Conservation (phyloP, 2,888 invertebrate genomes). For the Polymixis flavicincta region DNA sequence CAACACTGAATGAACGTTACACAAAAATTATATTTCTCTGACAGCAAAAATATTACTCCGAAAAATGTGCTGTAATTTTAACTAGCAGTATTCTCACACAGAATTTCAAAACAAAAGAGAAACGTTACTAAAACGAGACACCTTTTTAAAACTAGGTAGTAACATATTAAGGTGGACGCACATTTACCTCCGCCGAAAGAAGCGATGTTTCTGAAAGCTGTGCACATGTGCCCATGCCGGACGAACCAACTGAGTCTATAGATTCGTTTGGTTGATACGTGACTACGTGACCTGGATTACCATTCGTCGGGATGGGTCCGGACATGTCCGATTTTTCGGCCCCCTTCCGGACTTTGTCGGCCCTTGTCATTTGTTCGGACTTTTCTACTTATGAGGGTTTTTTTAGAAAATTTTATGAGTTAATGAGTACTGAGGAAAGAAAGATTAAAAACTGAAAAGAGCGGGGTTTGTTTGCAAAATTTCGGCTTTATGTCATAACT, state of each 20-base stretch:
- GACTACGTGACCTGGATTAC: not conserved
- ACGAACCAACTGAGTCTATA: not conserved
- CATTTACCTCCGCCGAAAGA: not conserved
- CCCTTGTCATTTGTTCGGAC: not conserved
- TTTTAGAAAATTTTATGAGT: not conserved
- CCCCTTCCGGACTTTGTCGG: not conserved
- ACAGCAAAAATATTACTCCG: conserved; percentile 21
- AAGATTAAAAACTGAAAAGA: not conserved
- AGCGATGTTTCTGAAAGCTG: not conserved
- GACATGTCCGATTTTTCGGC: not conserved
- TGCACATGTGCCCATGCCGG: no score
- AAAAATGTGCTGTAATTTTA: conserved; percentile 27
- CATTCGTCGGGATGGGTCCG: not conserved
- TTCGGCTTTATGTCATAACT: not conserved
- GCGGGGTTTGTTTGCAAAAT: not conserved
- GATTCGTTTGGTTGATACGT: not conserved
- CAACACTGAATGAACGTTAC: not conserved
- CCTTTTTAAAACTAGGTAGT: conserved; percentile 35
- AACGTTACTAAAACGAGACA: conserved; percentile 19
- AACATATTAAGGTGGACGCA: conserved; percentile 1
- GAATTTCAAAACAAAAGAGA: conserved; percentile 44
- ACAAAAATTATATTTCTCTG: conserved; percentile 7
- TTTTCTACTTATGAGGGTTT: no score
- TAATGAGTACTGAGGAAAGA: not conserved
- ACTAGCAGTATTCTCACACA: conserved; percentile 26